These are phyloP conservation scores for Thalpophila matura DNA, from an alignment of 2,888 invertebrate genomes.

Conservation along the genomic window DNA sequence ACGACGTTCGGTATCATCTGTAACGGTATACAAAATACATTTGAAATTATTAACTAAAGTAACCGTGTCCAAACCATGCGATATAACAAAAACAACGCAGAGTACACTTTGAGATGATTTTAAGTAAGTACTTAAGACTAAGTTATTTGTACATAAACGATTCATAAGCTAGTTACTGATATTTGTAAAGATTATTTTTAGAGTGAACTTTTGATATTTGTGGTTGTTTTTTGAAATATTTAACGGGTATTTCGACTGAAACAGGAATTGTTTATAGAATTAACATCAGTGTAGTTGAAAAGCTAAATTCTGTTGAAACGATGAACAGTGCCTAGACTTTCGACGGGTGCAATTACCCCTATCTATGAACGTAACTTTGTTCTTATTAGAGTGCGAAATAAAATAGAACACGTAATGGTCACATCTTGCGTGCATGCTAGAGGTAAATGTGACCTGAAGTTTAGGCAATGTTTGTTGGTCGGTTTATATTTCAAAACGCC, in stretches of 20 bases:
- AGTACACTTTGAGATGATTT: slow-evolving; percentile 59
- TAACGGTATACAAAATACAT: slow-evolving; percentile 58
- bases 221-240: slow-evolving; percentile 45
- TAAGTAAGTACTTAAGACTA: slow-evolving; percentile 66
- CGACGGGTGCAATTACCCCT: slow-evolving; percentile 1
- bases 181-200: slow-evolving; percentile 56
- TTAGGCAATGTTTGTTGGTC: slow-evolving; percentile 5
- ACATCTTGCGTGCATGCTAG: neutral
- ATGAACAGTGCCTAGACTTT: slow-evolving; percentile 12
- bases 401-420: slow-evolving; percentile 18
- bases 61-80: slow-evolving; percentile 46
- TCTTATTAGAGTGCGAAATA: slow-evolving; percentile 10
- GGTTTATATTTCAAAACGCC: slow-evolving; percentile 19
- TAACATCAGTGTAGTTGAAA: slow-evolving; percentile 20
- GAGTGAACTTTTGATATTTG: slow-evolving; percentile 52
- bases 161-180: slow-evolving; percentile 66
- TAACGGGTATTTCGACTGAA: slow-evolving; percentile 16
- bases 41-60: slow-evolving; percentile 52
- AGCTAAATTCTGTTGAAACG: slow-evolving; percentile 16
- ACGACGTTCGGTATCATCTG: slow-evolving; percentile 63
- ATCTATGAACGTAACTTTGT: slow-evolving; percentile 27
- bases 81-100: slow-evolving; percentile 58
- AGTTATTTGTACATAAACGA: slow-evolving; percentile 66
- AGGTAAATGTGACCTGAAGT: neutral
- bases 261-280: slow-evolving; percentile 6